Percentiles rank a stretch among this genome's conserved stretches.
Evolutionary conservation across 2,888 invertebrate species (phyloP).

Genomic region (Melipona bicolor): DNA sequence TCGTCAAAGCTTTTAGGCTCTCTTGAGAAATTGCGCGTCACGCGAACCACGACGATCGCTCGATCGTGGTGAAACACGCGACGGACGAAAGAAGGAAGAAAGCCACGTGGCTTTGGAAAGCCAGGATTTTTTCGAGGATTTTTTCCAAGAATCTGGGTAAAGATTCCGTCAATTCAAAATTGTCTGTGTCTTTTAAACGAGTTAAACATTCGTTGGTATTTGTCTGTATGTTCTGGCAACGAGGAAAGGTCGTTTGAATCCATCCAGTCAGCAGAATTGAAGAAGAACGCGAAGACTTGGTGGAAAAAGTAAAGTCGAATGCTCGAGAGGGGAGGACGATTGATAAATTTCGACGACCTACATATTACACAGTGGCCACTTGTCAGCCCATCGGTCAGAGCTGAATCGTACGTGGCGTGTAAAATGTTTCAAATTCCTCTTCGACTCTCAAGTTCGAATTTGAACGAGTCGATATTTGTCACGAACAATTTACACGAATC

Average conservation of each 20-base stretch:
- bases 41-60: slow-evolving; percentile 7
- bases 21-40: slow-evolving; percentile 63
- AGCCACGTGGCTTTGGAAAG: too few species aligned
- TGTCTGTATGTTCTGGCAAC: neutral
- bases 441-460: neutral
- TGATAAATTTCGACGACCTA: slow-evolving; percentile 40
- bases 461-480: neutral
- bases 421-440: too few species aligned
- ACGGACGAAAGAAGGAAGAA: neutral
- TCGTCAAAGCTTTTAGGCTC: slow-evolving; percentile 11
- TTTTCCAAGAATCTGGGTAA: neutral
- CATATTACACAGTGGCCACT: slow-evolving; percentile 20
- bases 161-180: too few species aligned
- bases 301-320: slow-evolving; percentile 6
- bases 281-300: neutral
- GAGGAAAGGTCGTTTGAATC: neutral
- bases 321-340: neutral
- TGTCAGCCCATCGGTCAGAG: slow-evolving; percentile 3
- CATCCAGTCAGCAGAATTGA: neutral
- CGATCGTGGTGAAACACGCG: neutral
- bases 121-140: neutral
- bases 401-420: neutral
- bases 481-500: too few species aligned
- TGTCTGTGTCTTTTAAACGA: too few species aligned
- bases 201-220: slow-evolving; percentile 31